Conservation (phyloP, 2,888 invertebrate species). For the Nudaria mundana region DNA sequence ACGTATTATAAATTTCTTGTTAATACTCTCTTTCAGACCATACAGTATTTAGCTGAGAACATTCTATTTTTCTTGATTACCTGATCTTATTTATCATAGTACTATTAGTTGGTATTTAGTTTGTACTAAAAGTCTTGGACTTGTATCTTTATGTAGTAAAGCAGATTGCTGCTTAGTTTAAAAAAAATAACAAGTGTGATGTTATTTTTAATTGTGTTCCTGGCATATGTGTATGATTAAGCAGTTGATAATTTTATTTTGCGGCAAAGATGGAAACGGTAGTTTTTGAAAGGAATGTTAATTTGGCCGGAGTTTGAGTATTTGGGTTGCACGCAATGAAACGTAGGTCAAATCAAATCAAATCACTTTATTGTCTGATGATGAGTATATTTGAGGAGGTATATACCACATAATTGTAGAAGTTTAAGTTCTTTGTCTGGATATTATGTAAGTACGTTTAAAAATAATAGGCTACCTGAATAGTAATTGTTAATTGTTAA, state of each 20-base stretch:
- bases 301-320: too few species aligned
- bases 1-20: slow-evolving; percentile 42
- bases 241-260: background rate
- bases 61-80: slow-evolving; percentile 71
- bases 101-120: slow-evolving; percentile 26
- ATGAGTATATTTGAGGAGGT: too few species aligned
- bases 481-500: background rate
- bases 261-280: too few species aligned
- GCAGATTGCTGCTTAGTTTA: slow-evolving; percentile 21
- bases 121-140: slow-evolving; percentile 39
- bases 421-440: too few species aligned
- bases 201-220: slow-evolving; percentile 24
- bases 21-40: slow-evolving; percentile 68
- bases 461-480: background rate
- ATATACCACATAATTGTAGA: too few species aligned
- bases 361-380: too few species aligned
- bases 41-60: slow-evolving; percentile 75
- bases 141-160: slow-evolving; percentile 35
- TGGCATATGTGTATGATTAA: slow-evolving; percentile 14
- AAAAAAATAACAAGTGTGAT: slow-evolving; percentile 15
- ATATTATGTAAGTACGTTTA: too few species aligned
- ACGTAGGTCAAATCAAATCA: too few species aligned
- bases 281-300: too few species aligned
- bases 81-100: slow-evolving; percentile 66
- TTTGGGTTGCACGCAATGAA: too few species aligned